A percentile compares a stretch with the other conserved stretches of the same genome.
These are phyloP conservation scores for Tadarida brasiliensis DNA, from an alignment of 2,797 vertebrate species.

Conservation along the genomic window DNA sequence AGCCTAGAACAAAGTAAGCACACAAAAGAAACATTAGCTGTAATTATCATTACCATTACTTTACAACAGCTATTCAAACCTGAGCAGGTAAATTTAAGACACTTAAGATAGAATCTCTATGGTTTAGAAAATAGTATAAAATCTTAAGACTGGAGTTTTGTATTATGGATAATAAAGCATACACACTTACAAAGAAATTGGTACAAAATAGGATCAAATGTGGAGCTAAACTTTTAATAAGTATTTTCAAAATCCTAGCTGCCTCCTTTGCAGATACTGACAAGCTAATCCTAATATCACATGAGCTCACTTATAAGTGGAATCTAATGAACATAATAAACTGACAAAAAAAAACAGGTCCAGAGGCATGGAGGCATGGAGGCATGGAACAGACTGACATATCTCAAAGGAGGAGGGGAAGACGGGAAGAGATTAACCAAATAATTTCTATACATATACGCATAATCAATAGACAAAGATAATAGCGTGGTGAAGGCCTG, in stretches of 20 bases:
- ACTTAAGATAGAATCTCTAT: slow-evolving; percentile 5
- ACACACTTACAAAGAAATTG: not conserved
- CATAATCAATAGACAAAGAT: too few species aligned
- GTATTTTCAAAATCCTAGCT: slow-evolving; percentile 15
- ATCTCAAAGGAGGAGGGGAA: too few species aligned
- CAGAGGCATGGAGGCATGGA: too few species aligned
- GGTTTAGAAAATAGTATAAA: slow-evolving; percentile 26
- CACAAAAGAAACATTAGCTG: not conserved
- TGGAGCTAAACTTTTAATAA: slow-evolving; percentile 3
- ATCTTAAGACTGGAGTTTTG: slow-evolving; percentile 4
- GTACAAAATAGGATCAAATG: not conserved
- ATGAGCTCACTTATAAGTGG: too few species aligned
- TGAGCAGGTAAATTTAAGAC: not conserved
- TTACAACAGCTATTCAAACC: not conserved
- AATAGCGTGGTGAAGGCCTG: too few species aligned
- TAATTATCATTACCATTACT: not conserved
- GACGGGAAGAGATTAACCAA: too few species aligned
- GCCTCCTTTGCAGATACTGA: not conserved
- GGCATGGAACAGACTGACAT: too few species aligned
- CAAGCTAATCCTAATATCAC: not conserved
- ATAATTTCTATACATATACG: too few species aligned
- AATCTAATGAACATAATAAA: too few species aligned
- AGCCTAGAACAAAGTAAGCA: slow-evolving; percentile 1
- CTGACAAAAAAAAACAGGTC: too few species aligned
- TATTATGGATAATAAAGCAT: not conserved